Base-by-base conservation (phyloP, 1,140 invertebrate genomes). In the Pseudachorutes palmiensis region DNA sequence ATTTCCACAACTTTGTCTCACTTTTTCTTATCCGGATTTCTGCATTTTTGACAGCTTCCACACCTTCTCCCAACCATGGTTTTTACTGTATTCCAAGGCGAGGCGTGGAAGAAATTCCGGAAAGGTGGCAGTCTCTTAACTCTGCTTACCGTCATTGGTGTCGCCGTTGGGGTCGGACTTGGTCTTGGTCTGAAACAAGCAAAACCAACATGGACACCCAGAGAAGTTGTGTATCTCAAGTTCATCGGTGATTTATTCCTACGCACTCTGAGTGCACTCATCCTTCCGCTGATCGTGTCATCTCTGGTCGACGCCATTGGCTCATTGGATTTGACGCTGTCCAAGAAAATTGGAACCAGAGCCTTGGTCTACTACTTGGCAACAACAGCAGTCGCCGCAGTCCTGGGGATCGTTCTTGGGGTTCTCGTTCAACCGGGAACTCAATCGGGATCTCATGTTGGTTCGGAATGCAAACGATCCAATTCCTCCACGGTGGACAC, bases 351-450 rank as follows among this genome's bases (percentile, higher is more conserved):
- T 66, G 84, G 84, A 19, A 78, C 79, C 12, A 78, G 87, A 22
- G 87, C 88, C 1, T 82, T 91, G 45, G 77, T 82, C 5, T 91
- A 90, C 78, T 92, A 91, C 77, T 81, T 90, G 76, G 78, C 80
- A 12, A 91, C 90, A 12, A 92, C 90, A 0, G 78, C 91, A 62
- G 78, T 84, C 64, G 86, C 88, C n/a, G 87, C 88, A 3, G 80
- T 88, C 62, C 77, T 89, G 64, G 87, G 88, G 65, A 88, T 91
- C 66, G 82, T 55, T 22, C 24, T 55, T 5, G 51, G 51, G 14
- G 24, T 55, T 22, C 3, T 24, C 12, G 51, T 55, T 5, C 51
- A 26, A 19, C 51, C 51, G 9, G 51, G 51, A 16, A 55, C 14
- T 26, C n/a, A 9, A 28, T 19, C 14, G 72, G 73, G 74, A 74